These are phyloP conservation scores for Parazoanthus darwini DNA, from an alignment of 92 coral and sea anemone genomes.

Conservation along the genomic window DNA sequence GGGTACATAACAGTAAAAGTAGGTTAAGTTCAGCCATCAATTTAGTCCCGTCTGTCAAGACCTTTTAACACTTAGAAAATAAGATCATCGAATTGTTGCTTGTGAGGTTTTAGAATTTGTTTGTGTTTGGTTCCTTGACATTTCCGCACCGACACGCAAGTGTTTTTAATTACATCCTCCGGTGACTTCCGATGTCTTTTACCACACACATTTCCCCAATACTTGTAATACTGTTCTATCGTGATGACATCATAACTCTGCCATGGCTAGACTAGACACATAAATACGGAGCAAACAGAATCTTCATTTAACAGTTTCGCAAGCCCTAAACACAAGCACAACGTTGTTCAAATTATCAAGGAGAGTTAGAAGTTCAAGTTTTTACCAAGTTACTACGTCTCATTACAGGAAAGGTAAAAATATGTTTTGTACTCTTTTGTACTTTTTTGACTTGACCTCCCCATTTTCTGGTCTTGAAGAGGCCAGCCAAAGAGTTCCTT, in stretches of 20 bases:
- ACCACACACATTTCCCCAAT: neutral
- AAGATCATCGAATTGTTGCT: neutral
- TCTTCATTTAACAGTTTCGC: neutral
- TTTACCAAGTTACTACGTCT: neutral
- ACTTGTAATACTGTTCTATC: neutral
- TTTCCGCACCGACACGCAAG: neutral
- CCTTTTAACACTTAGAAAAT: neutral
- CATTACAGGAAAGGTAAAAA: neutral
- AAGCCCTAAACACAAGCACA: neutral
- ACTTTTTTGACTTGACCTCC: neutral
- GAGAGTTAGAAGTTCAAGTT: neutral
- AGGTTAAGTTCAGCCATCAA: neutral
- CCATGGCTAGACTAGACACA: neutral
- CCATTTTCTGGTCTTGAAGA: neutral
- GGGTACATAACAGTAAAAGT: neutral
- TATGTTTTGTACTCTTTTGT: neutral
- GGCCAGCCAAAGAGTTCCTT: neutral
- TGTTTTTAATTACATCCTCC: neutral
- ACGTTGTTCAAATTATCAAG: neutral
- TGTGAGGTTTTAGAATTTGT: neutral
- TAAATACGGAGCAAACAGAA: neutral
- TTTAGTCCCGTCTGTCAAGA: neutral
- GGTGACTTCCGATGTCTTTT: neutral
- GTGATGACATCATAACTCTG: neutral
- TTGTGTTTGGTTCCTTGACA: neutral